Conservation (phyloP, 2,113 vertebrate genomes). For the Rhombomys opimus region DNA sequence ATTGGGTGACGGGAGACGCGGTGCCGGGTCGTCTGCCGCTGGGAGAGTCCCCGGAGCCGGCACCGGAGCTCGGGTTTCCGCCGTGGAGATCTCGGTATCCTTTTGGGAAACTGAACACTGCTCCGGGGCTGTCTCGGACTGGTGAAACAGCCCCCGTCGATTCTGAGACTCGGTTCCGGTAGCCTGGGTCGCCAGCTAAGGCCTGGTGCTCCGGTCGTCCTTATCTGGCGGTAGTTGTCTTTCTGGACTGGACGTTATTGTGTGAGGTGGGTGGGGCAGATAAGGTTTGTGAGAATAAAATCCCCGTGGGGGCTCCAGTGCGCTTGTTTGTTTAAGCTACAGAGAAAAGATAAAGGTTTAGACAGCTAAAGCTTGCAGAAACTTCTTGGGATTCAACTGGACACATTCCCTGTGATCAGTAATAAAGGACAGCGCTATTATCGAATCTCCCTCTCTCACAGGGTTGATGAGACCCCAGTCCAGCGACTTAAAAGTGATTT, state of each 20-base stretch:
- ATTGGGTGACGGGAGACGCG: not conserved
- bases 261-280: slow-evolving; percentile 80
- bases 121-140: not conserved
- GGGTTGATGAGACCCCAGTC: not conserved
- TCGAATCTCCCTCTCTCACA: not conserved
- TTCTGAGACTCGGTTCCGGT: not conserved
- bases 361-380: not conserved
- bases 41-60: not conserved
- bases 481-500: slow-evolving; percentile 39
- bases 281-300: slow-evolving; percentile 33
- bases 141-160: slow-evolving; percentile 10
- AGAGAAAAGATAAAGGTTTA: slow-evolving; percentile 29
- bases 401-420: not conserved
- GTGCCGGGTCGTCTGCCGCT: not conserved
- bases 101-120: slow-evolving; percentile 64
- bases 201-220: not conserved
- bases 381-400: slow-evolving; percentile 26
- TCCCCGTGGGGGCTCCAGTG: not conserved
- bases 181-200: not conserved
- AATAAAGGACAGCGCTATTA: not conserved
- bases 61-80: slow-evolving; percentile 56
- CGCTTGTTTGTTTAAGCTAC: not conserved
- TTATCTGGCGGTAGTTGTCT: not conserved
- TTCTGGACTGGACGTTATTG: slow-evolving; percentile 72
- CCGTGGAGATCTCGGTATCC: not conserved